Evolutionary conservation across 2,888 invertebrate species (phyloP).

Genomic region (Lissocephala sabroskyi): DNA sequence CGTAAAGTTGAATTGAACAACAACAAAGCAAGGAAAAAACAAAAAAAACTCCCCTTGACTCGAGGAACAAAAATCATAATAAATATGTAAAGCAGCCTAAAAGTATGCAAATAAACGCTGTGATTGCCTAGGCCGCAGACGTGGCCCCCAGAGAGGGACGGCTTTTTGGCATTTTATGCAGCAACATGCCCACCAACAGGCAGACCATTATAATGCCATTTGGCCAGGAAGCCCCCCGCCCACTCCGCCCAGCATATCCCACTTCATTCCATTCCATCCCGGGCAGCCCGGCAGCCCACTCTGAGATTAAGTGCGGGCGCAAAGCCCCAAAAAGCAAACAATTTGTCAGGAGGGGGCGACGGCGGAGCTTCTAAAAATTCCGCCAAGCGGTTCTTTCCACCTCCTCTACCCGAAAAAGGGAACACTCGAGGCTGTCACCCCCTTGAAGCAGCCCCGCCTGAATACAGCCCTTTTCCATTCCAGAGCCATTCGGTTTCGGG

Average conservation of each 20-base stretch:
- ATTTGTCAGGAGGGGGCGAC: too few relatives aligned
- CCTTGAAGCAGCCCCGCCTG: too few relatives aligned
- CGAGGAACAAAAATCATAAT: conserved; percentile 29
- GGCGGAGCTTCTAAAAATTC: too few relatives aligned
- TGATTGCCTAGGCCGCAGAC: conserved; percentile 31
- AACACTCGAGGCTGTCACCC: too few relatives aligned
- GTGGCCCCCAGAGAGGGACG: not conserved
- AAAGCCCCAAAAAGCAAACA: conserved; percentile 29
- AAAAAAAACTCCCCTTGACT: conserved; percentile 11
- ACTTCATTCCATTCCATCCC: too few relatives aligned
- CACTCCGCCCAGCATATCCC: not conserved
- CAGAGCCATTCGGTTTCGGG: too few relatives aligned
- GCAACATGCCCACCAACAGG: conserved; percentile 19
- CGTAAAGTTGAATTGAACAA: too few relatives aligned
- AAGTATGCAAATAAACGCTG: conserved; percentile 54
- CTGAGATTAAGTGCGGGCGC: not conserved
- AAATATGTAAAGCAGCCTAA: conserved; percentile 48
- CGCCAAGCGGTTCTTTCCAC: not conserved
- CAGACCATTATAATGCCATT: conserved; percentile 17
- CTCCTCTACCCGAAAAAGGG: not conserved
- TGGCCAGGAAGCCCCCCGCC: not conserved
- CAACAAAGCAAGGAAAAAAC: not conserved
- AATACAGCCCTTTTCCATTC: too few relatives aligned
- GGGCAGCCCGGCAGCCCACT: not conserved
- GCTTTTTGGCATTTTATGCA: conserved; percentile 34